phyloP scores from a whole-genome alignment of 2,888 invertebrate species.

The Acleris sparsana region DNA sequence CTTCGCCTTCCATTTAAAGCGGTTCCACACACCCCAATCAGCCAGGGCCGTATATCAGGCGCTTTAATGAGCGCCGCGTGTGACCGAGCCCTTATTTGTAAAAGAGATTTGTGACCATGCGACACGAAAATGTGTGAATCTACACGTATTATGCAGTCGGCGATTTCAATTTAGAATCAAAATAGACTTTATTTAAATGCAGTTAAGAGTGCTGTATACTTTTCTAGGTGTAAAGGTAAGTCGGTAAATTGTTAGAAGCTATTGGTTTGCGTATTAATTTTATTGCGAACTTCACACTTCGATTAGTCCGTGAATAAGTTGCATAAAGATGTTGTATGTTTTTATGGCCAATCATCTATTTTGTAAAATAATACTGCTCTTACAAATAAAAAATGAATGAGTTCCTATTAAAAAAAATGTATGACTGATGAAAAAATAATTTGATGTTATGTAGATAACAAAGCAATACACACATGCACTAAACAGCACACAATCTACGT shows the following conservation, averaged over 20 bases:
- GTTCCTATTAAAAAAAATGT: too few species aligned
- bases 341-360: too few species aligned
- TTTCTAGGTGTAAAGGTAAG: not conserved
- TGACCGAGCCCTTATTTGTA: slow-evolving; percentile 69
- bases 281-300: slow-evolving; percentile 18
- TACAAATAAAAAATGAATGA: too few species aligned
- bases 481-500: not conserved
- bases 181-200: not conserved
- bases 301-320: slow-evolving; percentile 8
- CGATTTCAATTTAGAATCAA: not conserved
- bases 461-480: too few species aligned
- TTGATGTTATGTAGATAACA: too few species aligned
- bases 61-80: slow-evolving; percentile 74
- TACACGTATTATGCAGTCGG: slow-evolving; percentile 11
- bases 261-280: slow-evolving; percentile 17
- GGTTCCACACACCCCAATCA: slow-evolving; percentile 57
- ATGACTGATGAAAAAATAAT: too few species aligned
- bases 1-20: slow-evolving; percentile 41
- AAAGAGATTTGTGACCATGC: slow-evolving; percentile 68
- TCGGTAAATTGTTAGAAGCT: slow-evolving; percentile 17
- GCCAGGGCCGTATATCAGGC: slow-evolving; percentile 60
- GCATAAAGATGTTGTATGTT: not conserved
- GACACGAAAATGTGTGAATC: slow-evolving; percentile 60
- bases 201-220: not conserved
- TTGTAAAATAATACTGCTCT: too few species aligned